phyloP scores from a whole-genome alignment of 2,113 vertebrate species.

The Glaucidium brasilianum region DNA sequence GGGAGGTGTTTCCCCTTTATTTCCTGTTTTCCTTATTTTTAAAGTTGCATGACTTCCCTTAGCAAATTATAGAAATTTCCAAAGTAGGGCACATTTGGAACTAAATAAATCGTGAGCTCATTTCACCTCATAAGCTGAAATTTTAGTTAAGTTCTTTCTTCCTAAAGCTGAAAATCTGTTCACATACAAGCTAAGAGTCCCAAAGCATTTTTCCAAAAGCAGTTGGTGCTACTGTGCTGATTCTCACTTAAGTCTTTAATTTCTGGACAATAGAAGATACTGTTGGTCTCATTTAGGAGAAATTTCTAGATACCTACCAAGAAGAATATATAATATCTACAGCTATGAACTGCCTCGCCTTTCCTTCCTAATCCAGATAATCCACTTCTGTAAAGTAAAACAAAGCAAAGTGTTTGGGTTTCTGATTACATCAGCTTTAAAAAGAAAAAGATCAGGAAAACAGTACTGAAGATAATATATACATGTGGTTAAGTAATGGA shows the following conservation, averaged over 20 bases:
- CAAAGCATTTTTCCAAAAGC: not conserved
- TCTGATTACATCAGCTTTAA: not conserved
- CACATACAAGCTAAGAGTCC: not conserved
- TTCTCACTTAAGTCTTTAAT: not conserved
- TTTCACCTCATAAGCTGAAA: not conserved
- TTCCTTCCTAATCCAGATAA: not conserved
- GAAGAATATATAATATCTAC: not conserved
- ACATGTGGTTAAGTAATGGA: not conserved
- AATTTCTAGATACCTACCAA: not conserved
- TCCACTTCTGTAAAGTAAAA: not conserved
- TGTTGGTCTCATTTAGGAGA: not conserved
- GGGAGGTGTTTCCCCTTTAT: accelerated
- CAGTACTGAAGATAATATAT: not conserved
- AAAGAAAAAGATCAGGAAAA: not conserved
- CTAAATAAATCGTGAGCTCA: not conserved
- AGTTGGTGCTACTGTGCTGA: not conserved
- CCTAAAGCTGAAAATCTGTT: not conserved
- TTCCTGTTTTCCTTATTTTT: not conserved
- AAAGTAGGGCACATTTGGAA: not conserved
- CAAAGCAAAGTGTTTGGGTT: not conserved
- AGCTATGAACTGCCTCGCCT: not conserved
- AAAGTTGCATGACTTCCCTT: not conserved
- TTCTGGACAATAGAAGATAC: not conserved
- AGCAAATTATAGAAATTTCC: not conserved
- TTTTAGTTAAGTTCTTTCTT: not conserved